These are phyloP conservation scores for Bucco capensis DNA, from an alignment of 2,113 vertebrate genomes.

Conservation along the genomic window DNA sequence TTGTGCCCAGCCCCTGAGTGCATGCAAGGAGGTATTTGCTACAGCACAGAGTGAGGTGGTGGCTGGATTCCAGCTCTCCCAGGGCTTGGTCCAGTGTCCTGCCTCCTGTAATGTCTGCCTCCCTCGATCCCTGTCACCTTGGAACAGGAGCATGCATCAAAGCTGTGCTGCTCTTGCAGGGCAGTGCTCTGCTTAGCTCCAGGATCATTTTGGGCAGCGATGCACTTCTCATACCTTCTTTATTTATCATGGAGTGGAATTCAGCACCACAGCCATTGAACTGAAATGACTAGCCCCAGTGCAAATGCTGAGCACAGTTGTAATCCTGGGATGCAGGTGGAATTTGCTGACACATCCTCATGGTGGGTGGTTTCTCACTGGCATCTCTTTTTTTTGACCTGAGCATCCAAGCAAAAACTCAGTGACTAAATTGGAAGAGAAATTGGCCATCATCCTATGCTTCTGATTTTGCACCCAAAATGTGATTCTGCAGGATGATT, in stretches of 20 bases:
- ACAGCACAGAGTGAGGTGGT: fast-evolving
- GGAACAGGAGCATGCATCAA: fast-evolving
- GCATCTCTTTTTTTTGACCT: neutral
- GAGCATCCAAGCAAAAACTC: neutral
- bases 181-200: neutral
- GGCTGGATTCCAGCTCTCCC: neutral
- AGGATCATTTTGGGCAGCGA: neutral
- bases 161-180: neutral
- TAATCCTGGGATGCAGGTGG: neutral
- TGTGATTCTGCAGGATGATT: fast-evolving
- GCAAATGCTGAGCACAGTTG: neutral
- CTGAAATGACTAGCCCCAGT: neutral
- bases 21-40: neutral
- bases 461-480: neutral
- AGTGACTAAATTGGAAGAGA: neutral
- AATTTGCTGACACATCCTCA: neutral
- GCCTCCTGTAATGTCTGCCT: neutral
- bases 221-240: neutral
- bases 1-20: neutral
- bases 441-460: neutral
- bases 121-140: neutral
- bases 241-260: neutral
- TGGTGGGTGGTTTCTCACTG: neutral
- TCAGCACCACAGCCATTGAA: neutral
- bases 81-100: neutral